phyloP scores from a whole-genome alignment of 2,113 vertebrate genomes.

The Mesocricetus auratus region DNA sequence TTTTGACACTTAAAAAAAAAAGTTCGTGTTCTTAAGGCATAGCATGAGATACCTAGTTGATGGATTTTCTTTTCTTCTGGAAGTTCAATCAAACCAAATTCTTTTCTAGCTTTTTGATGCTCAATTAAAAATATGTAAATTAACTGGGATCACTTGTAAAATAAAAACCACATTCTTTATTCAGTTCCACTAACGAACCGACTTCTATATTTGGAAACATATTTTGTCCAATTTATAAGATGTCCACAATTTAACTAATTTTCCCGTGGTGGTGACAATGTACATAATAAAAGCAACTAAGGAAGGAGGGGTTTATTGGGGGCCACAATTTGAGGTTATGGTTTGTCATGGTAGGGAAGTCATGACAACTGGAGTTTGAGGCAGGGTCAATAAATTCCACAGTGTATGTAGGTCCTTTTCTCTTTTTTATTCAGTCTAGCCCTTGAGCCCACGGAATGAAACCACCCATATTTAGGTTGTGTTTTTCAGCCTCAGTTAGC shows the following conservation, averaged over 20 bases:
- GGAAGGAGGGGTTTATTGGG: neutral
- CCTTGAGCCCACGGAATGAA: neutral
- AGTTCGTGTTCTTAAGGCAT: constrained; percentile 11
- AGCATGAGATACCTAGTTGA: neutral
- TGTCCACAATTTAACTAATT: neutral
- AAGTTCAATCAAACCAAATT: neutral
- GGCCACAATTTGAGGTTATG: neutral
- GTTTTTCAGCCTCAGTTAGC: neutral
- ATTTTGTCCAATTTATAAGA: neutral
- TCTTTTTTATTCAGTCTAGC: neutral
- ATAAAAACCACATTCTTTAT: neutral
- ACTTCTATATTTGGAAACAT: neutral
- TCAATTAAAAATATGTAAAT: constrained; percentile 4
- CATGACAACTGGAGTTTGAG: neutral
- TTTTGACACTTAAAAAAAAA: too few relatives aligned
- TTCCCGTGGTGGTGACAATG: neutral
- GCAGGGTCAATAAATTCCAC: neutral
- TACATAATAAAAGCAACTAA: neutral
- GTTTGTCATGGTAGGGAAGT: neutral
- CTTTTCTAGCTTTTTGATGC: neutral
- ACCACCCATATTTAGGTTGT: neutral
- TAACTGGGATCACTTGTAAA: neutral
- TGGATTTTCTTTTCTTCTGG: neutral
- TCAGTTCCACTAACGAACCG: neutral
- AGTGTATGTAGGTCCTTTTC: neutral